phyloP scores from a whole-genome alignment of 2,113 vertebrate species.

The Mobula hypostoma region DNA sequence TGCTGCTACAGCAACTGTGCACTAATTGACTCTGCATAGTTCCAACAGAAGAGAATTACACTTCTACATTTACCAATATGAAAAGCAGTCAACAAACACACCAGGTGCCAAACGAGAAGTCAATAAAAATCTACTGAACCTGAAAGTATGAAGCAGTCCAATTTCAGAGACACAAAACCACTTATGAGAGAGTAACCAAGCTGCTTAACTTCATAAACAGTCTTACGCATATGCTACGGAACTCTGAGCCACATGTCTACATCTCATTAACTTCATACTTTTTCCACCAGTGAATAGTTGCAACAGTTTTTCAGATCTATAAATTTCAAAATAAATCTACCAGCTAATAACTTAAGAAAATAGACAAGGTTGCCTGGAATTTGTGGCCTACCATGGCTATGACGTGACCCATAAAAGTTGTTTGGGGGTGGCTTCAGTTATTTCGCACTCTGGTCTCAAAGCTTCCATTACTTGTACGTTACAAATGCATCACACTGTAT shows the following conservation, averaged over 20 bases:
- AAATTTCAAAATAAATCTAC: background rate
- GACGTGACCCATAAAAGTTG: background rate
- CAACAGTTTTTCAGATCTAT: background rate
- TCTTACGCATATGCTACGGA: background rate
- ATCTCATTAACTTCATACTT: too few species aligned
- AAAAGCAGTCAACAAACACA: too few species aligned
- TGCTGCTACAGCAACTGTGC: too few species aligned
- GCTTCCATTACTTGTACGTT: background rate
- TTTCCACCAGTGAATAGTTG: background rate
- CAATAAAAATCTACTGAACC: too few species aligned
- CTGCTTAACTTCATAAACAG: background rate
- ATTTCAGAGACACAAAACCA: background rate
- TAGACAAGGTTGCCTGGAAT: background rate
- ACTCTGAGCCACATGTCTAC: background rate
- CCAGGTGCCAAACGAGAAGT: too few species aligned
- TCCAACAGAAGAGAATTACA: too few species aligned
- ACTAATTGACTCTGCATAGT: too few species aligned
- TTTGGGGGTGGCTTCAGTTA: background rate
- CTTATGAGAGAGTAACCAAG: background rate
- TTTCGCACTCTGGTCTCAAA: background rate
- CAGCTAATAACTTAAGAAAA: background rate
- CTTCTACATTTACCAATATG: too few species aligned
- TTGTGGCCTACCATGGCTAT: background rate
- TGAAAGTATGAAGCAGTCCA: too few species aligned
- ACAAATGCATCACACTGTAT: background rate